These are phyloP conservation scores for Pseudococcus longispinus DNA, from an alignment of 2,888 invertebrate species.

Conservation along the genomic window DNA sequence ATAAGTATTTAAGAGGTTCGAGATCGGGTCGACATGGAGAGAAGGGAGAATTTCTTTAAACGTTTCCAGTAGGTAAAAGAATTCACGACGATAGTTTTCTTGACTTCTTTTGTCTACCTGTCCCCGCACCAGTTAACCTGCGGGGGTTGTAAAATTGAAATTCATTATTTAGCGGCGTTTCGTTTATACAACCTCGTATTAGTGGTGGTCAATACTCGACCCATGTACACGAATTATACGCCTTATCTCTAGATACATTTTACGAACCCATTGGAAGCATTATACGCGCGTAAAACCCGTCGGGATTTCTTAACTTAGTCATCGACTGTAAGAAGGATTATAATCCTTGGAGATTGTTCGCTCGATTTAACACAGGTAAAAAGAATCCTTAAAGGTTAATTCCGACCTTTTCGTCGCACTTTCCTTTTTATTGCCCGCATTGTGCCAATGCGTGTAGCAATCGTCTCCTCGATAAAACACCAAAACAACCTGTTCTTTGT, in stretches of 20 bases:
- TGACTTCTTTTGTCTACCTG: conserved; percentile 40
- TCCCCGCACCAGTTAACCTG: conserved; percentile 3
- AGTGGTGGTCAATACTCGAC: conserved; percentile 20
- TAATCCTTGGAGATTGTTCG: conserved; percentile 38
- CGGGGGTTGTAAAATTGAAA: conserved; percentile 36
- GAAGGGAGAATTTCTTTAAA: neutral
- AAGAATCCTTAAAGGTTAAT: conserved; percentile 44
- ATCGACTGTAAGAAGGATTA: conserved; percentile 39
- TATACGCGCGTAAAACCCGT: conserved; percentile 40
- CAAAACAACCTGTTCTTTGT: conserved; percentile 23
- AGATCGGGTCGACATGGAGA: neutral
- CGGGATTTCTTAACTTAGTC: conserved; percentile 44
- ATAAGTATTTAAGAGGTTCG: neutral
- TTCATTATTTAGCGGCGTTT: conserved; percentile 39
- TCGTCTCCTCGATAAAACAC: conserved; percentile 17
- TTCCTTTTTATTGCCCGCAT: conserved; percentile 31
- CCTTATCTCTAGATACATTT: neutral
- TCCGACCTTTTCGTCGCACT: conserved; percentile 36
- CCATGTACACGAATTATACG: neutral
- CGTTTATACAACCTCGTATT: conserved; percentile 23
- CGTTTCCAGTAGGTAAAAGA: neutral
- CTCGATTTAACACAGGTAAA: conserved; percentile 43
- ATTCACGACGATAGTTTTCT: conserved; percentile 26
- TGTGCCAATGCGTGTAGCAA: neutral
- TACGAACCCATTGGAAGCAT: conserved; percentile 15